Conservation (phyloP, 2,113 vertebrate species). For the Nibea albiflora region DNA sequence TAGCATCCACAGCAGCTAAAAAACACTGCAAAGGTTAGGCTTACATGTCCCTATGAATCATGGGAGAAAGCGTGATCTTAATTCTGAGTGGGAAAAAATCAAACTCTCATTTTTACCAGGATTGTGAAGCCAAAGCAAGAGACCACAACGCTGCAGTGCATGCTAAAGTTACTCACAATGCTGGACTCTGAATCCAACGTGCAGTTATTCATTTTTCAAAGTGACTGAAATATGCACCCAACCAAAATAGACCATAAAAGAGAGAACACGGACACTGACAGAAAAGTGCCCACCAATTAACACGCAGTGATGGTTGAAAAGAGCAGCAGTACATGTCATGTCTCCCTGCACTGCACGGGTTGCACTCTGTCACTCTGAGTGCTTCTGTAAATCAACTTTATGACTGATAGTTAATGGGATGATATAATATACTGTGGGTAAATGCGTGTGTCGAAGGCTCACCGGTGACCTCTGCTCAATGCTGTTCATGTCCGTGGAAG, state of each 20-base stretch:
- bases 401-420: background rate
- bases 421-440: background rate
- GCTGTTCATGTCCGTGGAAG: constrained; percentile 84
- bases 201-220: background rate
- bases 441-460: constrained; percentile 55
- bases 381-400: constrained; percentile 13
- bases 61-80: background rate
- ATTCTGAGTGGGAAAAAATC: background rate
- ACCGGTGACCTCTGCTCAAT: constrained; percentile 92
- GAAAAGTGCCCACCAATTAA: constrained; percentile 26
- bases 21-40: background rate
- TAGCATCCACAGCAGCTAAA: constrained; percentile 6
- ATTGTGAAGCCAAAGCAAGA: background rate
- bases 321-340: constrained; percentile 29
- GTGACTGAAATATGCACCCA: background rate
- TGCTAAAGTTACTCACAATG: background rate
- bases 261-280: constrained; percentile 16
- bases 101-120: background rate
- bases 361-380: constrained; percentile 16
- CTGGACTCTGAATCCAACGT: background rate
- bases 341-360: constrained; percentile 24
- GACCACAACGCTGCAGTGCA: background rate
- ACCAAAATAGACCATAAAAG: background rate
- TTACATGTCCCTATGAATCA: background rate
- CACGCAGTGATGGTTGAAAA: background rate